These are phyloP conservation scores for Passer montanus DNA, from an alignment of 2,113 vertebrate species.

Conservation along the genomic window DNA sequence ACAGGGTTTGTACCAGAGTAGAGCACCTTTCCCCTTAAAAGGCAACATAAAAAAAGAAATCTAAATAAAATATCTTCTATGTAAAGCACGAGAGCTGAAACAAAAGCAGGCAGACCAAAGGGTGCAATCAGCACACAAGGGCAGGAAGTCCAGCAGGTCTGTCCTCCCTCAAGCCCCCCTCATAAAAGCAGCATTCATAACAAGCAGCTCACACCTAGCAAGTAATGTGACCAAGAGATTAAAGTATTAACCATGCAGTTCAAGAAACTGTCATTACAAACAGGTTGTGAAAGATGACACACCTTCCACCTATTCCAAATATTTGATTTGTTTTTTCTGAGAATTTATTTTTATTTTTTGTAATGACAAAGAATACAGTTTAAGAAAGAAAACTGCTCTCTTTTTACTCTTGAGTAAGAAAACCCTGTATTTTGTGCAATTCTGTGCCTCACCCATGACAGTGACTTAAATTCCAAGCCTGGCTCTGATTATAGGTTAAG, in stretches of 20 bases:
- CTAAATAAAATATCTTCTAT: neutral
- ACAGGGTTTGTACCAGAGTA: neutral
- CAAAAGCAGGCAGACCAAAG: neutral
- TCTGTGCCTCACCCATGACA: neutral
- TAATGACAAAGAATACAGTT: neutral
- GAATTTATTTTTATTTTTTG: neutral
- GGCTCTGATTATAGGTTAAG: neutral
- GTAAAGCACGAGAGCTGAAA: neutral
- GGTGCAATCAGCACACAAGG: neutral
- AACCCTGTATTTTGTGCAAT: neutral
- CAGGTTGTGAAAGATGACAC: neutral
- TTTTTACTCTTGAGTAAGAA: conserved; percentile 5
- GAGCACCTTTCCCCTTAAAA: neutral
- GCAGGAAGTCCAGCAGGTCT: neutral
- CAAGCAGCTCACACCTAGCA: neutral
- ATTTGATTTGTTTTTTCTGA: neutral
- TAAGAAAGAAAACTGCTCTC: neutral
- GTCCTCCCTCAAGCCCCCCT: neutral
- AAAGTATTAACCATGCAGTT: neutral
- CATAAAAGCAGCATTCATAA: neutral
- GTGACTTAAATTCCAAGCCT: neutral
- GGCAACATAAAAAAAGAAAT: neutral
- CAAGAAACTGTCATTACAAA: neutral
- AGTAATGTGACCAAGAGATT: neutral
- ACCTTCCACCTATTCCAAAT: neutral